Evolutionary conservation across 2,113 vertebrate genomes (phyloP).

Genomic region (Thymallus thymallus): DNA sequence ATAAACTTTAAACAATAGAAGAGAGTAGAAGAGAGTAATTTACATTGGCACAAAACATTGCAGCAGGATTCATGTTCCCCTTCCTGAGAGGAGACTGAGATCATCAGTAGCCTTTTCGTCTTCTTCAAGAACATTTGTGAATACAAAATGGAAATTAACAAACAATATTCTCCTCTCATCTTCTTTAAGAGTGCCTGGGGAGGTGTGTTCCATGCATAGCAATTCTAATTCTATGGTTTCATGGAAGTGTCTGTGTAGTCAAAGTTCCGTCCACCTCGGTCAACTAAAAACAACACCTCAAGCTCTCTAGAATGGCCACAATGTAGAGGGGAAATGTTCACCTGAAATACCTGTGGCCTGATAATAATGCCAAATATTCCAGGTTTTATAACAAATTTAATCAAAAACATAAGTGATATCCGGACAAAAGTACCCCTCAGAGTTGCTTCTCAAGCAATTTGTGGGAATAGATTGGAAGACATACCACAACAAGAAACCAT

Average conservation of each 20-base stretch:
- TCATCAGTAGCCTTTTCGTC: conserved; percentile 66
- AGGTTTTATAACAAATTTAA: conserved; percentile 16
- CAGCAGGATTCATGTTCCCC: conserved; percentile 52
- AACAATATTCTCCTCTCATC: background rate
- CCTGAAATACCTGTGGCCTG: background rate
- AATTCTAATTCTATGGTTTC: background rate
- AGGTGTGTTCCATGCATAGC: background rate
- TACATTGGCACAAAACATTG: conserved; percentile 64
- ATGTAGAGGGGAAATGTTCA: background rate
- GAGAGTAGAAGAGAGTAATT: conserved; percentile 64
- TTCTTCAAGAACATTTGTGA: conserved; percentile 39
- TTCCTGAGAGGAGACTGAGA: conserved; percentile 51
- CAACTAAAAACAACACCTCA: conserved; percentile 14
- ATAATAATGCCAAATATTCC: conserved; percentile 38
- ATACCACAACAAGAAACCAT: conserved; percentile 33
- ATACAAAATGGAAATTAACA: conserved; percentile 33
- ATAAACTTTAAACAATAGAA: conserved; percentile 64
- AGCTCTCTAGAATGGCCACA: conserved; percentile 6
- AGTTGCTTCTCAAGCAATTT: conserved; percentile 19
- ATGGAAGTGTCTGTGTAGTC: background rate
- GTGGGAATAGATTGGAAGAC: conserved; percentile 42
- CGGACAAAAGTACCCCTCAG: conserved; percentile 8
- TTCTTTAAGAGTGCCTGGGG: conserved; percentile 15
- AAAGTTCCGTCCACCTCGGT: conserved; percentile 9
- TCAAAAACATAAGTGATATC: background rate